phyloP scores from a whole-genome alignment of 2,797 vertebrate species.

The Myoxocephalus aenaeus region DNA sequence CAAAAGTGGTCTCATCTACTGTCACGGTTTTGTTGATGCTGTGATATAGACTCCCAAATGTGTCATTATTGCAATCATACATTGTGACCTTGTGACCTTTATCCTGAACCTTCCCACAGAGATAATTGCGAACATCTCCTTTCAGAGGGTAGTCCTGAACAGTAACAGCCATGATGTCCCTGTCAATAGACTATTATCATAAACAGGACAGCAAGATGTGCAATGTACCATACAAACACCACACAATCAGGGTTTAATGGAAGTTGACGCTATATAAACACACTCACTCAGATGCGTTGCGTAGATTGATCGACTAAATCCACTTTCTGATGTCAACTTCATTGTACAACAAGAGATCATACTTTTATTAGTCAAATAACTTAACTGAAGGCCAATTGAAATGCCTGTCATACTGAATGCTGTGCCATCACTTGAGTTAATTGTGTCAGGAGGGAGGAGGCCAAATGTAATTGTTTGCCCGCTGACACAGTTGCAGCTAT shows the following conservation, averaged over 20 bases:
- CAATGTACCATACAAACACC: constrained; percentile 4
- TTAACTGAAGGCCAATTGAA: constrained; percentile 26
- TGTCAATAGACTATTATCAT: constrained; percentile 16
- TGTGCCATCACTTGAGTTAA: constrained; percentile 17
- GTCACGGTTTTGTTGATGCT: constrained; percentile 1
- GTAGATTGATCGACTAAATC: constrained; percentile 9
- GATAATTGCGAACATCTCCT: constrained; percentile 13
- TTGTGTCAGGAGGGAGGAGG: constrained; percentile 12
- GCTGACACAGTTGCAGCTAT: neutral
- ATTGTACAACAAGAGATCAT: neutral
- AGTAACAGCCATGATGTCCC: constrained; percentile 1
- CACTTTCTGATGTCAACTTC: neutral
- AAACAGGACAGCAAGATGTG: neutral
- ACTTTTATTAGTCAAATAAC: constrained; percentile 13
- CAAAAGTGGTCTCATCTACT: constrained; percentile 1
- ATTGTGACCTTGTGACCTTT: constrained; percentile 24
- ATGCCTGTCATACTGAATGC: constrained; percentile 14
- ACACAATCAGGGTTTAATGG: constrained; percentile 9
- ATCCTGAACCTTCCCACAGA: constrained; percentile 2
- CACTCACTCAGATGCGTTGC: neutral
- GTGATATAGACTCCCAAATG: constrained; percentile 17
- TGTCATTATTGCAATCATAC: neutral
- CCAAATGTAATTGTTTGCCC: neutral
- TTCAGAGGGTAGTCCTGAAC: neutral
- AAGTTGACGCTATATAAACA: constrained; percentile 4